A percentile compares a stretch with the other conserved stretches of the same genome.
phyloP scores from a whole-genome alignment of 2,113 vertebrate species.

The Vulpes lagopus region DNA sequence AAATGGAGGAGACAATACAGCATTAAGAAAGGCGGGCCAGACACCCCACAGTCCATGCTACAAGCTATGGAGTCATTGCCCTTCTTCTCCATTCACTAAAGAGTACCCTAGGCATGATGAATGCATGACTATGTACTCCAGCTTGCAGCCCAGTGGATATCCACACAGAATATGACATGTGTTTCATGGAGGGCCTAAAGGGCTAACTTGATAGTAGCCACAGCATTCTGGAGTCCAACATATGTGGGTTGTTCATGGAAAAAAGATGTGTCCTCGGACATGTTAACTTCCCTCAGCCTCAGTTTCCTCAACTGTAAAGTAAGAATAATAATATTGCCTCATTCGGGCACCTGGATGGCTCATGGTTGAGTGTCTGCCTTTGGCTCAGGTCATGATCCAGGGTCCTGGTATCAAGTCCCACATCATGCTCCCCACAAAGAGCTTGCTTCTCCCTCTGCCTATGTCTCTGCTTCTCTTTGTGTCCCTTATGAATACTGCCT shows the following conservation, averaged over 20 bases:
- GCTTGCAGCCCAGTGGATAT: background rate
- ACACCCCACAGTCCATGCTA: background rate
- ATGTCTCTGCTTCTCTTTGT: too few species aligned
- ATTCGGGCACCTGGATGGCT: too few species aligned
- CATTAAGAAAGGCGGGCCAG: fast-evolving
- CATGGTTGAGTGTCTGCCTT: too few species aligned
- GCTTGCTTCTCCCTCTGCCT: too few species aligned
- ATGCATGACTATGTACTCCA: fast-evolving
- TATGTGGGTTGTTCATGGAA: background rate
- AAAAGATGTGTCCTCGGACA: background rate
- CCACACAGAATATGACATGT: too few species aligned
- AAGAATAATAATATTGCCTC: background rate
- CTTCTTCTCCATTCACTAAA: background rate
- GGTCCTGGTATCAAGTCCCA: too few species aligned
- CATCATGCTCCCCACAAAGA: too few species aligned
- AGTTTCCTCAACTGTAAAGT: background rate
- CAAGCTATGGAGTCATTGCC: fast-evolving
- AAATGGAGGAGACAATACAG: background rate
- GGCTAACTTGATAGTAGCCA: background rate
- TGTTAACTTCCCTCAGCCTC: background rate
- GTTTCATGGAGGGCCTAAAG: background rate
- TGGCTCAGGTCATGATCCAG: too few species aligned
- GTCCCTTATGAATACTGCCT: background rate
- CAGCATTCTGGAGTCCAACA: background rate
- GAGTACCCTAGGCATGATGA: background rate